These are phyloP conservation scores for Stichodactyla helianthus DNA, from an alignment of 64 coral and sea anemone genomes.

Conservation along the genomic window DNA sequence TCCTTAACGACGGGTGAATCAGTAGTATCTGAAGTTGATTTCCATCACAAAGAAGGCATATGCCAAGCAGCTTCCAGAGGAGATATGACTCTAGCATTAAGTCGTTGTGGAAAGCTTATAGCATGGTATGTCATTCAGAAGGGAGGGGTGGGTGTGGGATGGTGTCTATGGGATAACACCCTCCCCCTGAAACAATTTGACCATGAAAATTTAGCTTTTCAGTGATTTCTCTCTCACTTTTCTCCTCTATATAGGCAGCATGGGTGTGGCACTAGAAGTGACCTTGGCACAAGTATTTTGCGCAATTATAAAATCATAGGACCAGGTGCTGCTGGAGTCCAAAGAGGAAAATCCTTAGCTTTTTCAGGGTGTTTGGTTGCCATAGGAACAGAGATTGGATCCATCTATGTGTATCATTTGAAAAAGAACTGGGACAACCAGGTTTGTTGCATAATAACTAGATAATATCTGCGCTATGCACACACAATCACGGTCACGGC, in stretches of 20 bases:
- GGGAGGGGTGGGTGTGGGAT: neutral
- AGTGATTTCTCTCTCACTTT: neutral
- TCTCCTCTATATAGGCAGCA: neutral
- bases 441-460: conserved; percentile 20
- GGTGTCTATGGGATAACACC: neutral
- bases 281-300: neutral
- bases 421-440: conserved; percentile 52
- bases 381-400: conserved; percentile 61
- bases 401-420: conserved; percentile 69
- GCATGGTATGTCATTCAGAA: conserved; percentile 50
- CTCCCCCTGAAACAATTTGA: neutral
- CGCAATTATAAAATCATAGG: conserved; percentile 53
- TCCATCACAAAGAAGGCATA: conserved; percentile 9
- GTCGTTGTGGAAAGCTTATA: conserved; percentile 31
- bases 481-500: too few species aligned
- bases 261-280: neutral
- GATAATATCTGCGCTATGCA: too few species aligned
- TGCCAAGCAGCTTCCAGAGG: conserved; percentile 53
- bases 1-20: neutral
- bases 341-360: conserved; percentile 47
- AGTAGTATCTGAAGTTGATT: conserved; percentile 9
- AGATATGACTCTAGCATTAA: conserved; percentile 42
- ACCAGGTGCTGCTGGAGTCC: conserved; percentile 14
- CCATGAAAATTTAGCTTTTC: too few species aligned
- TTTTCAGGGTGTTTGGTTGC: conserved; percentile 69